Percentiles rank a stretch among this genome's conserved stretches.
These are phyloP conservation scores for Monoplex corrugatus DNA, from an alignment of 2,888 invertebrate genomes.

Conservation along the genomic window DNA sequence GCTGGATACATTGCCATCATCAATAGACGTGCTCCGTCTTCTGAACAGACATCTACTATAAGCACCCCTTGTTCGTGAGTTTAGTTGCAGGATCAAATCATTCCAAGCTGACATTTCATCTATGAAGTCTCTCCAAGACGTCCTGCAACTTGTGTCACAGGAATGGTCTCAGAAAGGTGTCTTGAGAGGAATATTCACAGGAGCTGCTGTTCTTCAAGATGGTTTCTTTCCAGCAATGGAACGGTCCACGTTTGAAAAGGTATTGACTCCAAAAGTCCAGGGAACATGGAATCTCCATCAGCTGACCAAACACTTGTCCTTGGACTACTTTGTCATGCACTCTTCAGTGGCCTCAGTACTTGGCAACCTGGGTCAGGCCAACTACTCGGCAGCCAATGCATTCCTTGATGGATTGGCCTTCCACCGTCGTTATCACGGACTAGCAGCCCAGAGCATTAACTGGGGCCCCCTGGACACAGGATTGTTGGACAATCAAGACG, in stretches of 20 bases:
- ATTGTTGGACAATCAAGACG: conserved; percentile 56
- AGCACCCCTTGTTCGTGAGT: conserved; percentile 45
- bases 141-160: not conserved
- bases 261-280: conserved; percentile 65
- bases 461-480: conserved; percentile 72
- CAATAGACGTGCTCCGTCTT: conserved; percentile 59
- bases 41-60: conserved; percentile 51
- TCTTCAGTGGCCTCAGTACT: conserved; percentile 70
- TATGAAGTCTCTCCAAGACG: conserved; percentile 51
- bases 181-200: conserved; percentile 69
- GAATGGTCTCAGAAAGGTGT: conserved; percentile 18
- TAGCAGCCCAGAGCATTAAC: conserved; percentile 68
- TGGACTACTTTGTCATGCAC: conserved; percentile 72
- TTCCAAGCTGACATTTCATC: conserved; percentile 64
- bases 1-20: conserved; percentile 64
- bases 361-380: conserved; percentile 70
- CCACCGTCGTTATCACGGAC: conserved; percentile 62
- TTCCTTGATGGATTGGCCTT: conserved; percentile 69
- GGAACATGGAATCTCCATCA: conserved; percentile 72
- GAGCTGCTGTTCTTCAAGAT: conserved; percentile 66
- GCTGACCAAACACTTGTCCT: conserved; percentile 56
- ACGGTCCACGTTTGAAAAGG: conserved; percentile 57
- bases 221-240: conserved; percentile 56
- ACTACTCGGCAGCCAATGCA: conserved; percentile 70
- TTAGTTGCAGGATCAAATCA: conserved; percentile 56